These are phyloP conservation scores for Protosalanx chinensis DNA, from an alignment of 2,797 vertebrate genomes.

Conservation along the genomic window DNA sequence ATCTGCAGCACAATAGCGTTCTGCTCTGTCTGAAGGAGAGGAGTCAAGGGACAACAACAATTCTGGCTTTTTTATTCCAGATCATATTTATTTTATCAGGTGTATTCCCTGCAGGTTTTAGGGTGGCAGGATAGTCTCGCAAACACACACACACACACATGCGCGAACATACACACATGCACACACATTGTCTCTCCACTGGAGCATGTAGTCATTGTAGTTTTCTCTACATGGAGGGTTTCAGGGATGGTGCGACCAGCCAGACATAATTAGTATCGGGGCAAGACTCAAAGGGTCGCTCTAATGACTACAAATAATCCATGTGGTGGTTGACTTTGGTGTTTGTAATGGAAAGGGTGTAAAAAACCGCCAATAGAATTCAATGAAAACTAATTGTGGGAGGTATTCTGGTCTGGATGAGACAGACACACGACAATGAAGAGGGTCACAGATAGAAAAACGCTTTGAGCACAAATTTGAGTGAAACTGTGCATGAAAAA, in stretches of 20 bases:
- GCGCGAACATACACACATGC: slow-evolving; percentile 34
- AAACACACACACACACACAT: slow-evolving; percentile 29
- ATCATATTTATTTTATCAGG: slow-evolving; percentile 78
- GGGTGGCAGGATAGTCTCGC: slow-evolving; percentile 58
- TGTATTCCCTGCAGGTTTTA: slow-evolving; percentile 67
- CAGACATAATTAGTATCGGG: slow-evolving; percentile 78
- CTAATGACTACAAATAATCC: slow-evolving; percentile 78
- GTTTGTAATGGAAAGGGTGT: slow-evolving; percentile 70
- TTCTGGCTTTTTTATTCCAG: slow-evolving; percentile 52
- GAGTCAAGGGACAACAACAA: slow-evolving; percentile 64
- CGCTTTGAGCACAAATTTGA: slow-evolving; percentile 68
- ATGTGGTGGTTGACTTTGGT: slow-evolving; percentile 70
- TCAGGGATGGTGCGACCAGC: slow-evolving; percentile 64
- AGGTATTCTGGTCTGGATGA: slow-evolving; percentile 38
- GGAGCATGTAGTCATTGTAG: slow-evolving; percentile 72
- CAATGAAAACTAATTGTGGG: slow-evolving; percentile 77
- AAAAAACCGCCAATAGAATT: slow-evolving; percentile 73
- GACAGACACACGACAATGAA: slow-evolving; percentile 43
- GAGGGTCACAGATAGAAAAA: slow-evolving; percentile 60
- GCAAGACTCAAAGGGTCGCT: slow-evolving; percentile 73
- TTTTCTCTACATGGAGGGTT: slow-evolving; percentile 63
- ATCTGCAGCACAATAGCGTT: slow-evolving; percentile 56
- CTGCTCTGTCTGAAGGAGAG: slow-evolving; percentile 58
- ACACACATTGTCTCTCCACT: slow-evolving; percentile 58
- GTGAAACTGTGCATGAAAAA: slow-evolving; percentile 78